These are phyloP conservation scores for Drosophila maculinotata DNA, from an alignment of 2,888 invertebrate genomes.

Conservation along the genomic window DNA sequence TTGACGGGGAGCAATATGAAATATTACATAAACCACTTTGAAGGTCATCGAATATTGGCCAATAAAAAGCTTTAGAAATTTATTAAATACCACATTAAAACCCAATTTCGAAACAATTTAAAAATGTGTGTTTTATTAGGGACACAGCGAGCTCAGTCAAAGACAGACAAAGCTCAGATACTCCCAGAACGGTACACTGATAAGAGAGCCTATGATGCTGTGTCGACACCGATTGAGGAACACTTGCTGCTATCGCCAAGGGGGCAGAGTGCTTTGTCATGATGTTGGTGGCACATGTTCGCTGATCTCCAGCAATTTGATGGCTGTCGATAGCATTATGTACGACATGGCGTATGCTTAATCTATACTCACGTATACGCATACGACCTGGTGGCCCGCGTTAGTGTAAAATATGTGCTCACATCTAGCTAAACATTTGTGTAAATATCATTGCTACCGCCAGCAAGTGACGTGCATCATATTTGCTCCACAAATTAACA, in stretches of 20 bases:
- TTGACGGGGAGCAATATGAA: not conserved
- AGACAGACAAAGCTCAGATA: conserved; percentile 20
- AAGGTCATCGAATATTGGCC: not conserved
- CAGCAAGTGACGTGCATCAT: conserved; percentile 60
- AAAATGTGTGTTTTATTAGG: not conserved
- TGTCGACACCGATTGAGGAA: conserved; percentile 7
- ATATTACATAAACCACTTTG: not conserved
- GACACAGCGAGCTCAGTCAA: conserved; percentile 4
- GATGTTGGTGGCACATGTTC: conserved; percentile 8
- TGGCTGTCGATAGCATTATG: conserved; percentile 2
- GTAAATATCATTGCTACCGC: conserved; percentile 53
- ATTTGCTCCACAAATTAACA: conserved; percentile 66
- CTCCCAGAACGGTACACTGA: conserved; percentile 15
- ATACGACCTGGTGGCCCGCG: conserved; percentile 34
- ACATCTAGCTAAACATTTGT: conserved; percentile 67
- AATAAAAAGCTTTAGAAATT: not conserved
- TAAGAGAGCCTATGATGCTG: conserved; percentile 9
- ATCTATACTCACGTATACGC: conserved; percentile 17
- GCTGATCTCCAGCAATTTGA: conserved; percentile 19
- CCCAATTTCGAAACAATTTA: conserved; percentile 2
- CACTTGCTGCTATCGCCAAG: conserved; percentile 16
- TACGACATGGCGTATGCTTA: conserved; percentile 39
- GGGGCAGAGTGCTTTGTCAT: conserved; percentile 14
- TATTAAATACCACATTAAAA: conserved; percentile 5
- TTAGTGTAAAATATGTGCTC: conserved; percentile 34